Conservation (phyloP, 1,140 invertebrate genomes). For the Diachasmimorpha longicaudata region DNA sequence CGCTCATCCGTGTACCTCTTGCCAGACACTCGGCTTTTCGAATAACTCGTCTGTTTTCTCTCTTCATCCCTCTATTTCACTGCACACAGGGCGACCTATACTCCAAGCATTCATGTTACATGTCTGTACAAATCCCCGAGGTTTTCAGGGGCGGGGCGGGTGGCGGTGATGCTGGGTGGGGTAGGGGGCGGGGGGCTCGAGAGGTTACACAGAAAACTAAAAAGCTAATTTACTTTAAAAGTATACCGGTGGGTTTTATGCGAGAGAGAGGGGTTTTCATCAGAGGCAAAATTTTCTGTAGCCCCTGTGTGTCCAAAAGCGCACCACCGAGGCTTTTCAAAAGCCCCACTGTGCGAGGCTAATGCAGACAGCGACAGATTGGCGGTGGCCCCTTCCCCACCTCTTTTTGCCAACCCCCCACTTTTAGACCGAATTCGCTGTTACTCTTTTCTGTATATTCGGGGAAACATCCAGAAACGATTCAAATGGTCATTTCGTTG, state of each 20-base stretch:
- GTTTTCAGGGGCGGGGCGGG: constrained; percentile 40
- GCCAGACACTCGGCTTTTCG: neutral
- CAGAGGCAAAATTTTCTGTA: constrained; percentile 41
- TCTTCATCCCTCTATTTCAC: neutral
- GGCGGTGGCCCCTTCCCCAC: constrained; percentile 42
- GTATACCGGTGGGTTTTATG: constrained; percentile 42
- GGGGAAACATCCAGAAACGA: constrained; percentile 27
- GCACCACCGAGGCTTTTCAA: constrained; percentile 22
- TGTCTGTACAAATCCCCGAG: constrained; percentile 18
- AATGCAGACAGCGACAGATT: constrained; percentile 63
- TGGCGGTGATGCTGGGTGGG: neutral
- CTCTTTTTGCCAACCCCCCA: neutral
- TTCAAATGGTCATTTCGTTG: constrained; percentile 56
- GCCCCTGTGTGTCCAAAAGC: constrained; percentile 1
- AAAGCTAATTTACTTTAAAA: constrained; percentile 66
- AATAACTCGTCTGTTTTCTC: neutral
- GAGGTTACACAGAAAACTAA: constrained; percentile 55
- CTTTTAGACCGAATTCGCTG: neutral
- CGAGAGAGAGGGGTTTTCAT: constrained; percentile 41
- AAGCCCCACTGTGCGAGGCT: constrained; percentile 37
- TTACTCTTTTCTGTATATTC: constrained; percentile 12
- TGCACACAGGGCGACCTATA: neutral
- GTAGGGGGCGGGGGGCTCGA: neutral
- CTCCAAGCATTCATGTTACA: constrained; percentile 43
- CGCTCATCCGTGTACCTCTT: neutral